Evolutionary conservation across 2,888 invertebrate genomes (phyloP).

Genomic region (Sphaerophoria taeniata): DNA sequence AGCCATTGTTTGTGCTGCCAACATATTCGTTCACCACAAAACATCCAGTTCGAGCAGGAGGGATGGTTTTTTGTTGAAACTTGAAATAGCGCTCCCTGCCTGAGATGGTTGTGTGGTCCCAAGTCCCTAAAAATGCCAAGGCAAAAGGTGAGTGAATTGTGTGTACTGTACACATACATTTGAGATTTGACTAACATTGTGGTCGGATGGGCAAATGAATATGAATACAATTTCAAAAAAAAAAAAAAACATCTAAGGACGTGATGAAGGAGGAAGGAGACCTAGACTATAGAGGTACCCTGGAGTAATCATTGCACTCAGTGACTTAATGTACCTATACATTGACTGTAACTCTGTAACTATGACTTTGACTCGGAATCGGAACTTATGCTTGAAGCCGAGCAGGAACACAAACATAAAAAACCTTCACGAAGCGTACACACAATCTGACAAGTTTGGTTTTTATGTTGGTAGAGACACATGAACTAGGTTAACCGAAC

Average conservation of each 20-base stretch:
- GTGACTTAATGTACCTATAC: slow-evolving; percentile 29
- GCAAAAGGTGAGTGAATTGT: slow-evolving; percentile 53
- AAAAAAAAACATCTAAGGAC: background rate
- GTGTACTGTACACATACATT: slow-evolving; percentile 12
- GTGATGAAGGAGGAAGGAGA: too few species aligned
- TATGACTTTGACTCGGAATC: slow-evolving; percentile 20
- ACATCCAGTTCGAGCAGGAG: slow-evolving; percentile 1
- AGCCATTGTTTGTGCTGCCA: slow-evolving; percentile 55
- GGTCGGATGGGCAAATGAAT: background rate
- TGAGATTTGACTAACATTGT: background rate
- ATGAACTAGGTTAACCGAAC: too few species aligned
- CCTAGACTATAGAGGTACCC: slow-evolving; percentile 32
- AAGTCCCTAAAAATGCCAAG: slow-evolving; percentile 38
- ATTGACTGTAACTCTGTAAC: slow-evolving; percentile 45
- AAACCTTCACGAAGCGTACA: slow-evolving; percentile 8
- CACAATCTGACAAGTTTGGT: slow-evolving; percentile 5
- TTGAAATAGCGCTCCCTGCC: background rate
- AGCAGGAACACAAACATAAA: slow-evolving; percentile 19
- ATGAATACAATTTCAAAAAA: slow-evolving; percentile 37
- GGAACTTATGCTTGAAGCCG: slow-evolving; percentile 17
- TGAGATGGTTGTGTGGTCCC: background rate
- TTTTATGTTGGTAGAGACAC: slow-evolving; percentile 17
- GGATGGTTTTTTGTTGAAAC: slow-evolving; percentile 16
- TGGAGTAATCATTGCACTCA: slow-evolving; percentile 65
- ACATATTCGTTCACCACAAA: background rate